Evolutionary conservation across 2,888 invertebrate genomes (phyloP).

Genomic region (Athalia rosae): DNA sequence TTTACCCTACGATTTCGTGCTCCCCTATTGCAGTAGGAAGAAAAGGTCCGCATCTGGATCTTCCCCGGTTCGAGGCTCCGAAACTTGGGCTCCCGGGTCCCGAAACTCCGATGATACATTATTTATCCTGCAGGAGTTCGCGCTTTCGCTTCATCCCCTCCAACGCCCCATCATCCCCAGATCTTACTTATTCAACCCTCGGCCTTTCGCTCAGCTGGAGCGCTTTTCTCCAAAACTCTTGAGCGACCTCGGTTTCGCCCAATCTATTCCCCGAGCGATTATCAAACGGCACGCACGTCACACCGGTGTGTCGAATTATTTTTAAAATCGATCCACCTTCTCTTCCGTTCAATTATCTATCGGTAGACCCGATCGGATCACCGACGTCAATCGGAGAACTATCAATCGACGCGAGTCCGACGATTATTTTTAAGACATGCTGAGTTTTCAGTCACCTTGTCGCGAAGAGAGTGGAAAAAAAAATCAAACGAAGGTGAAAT

Average conservation of each 20-base stretch:
- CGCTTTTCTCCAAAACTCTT: conserved; percentile 4
- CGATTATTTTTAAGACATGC: too few relatives aligned
- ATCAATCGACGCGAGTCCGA: neutral
- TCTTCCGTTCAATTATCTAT: neutral
- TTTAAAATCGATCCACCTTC: neutral
- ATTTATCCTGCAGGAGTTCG: conserved; percentile 32
- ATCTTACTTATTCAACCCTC: conserved; percentile 41
- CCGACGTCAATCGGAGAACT: neutral
- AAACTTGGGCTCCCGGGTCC: neutral
- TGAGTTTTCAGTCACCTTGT: too few relatives aligned
- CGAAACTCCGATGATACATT: conserved; percentile 26
- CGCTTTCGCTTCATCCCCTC: conserved; percentile 8
- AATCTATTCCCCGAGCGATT: neutral
- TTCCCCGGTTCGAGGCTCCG: conserved; percentile 6
- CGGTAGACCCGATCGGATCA: neutral
- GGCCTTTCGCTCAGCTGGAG: conserved; percentile 22
- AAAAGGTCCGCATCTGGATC: conserved; percentile 27
- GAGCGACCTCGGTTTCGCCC: neutral
- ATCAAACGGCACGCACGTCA: neutral
- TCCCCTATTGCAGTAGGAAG: neutral
- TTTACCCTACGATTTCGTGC: neutral
- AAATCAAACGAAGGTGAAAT: too few relatives aligned
- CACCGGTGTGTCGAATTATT: neutral
- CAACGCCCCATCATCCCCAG: conserved; percentile 6
- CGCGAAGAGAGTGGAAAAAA: too few relatives aligned